Evolutionary conservation across 2,797 vertebrate genomes (phyloP).

Genomic region (Synaphobranchus kaupii): DNA sequence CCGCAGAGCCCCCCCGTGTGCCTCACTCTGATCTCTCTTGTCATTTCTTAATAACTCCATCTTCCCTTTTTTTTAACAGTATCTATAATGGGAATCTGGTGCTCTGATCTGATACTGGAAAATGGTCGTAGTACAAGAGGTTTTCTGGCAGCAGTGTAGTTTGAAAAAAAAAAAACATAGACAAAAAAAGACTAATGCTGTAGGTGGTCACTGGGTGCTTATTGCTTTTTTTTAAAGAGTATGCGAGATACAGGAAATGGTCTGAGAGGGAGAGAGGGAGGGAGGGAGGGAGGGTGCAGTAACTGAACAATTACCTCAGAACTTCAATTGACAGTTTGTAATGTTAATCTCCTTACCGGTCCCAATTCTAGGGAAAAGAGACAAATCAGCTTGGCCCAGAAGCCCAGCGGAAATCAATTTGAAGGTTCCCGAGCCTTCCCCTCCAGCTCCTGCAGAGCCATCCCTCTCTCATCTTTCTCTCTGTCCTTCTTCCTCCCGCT

Average conservation of each 20-base stretch:
- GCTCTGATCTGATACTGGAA: slow-evolving; percentile 38
- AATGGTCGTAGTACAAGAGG: slow-evolving; percentile 14
- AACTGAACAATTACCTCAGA: slow-evolving; percentile 62
- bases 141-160: background rate
- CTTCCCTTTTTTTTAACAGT: background rate
- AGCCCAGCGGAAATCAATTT: slow-evolving; percentile 64
- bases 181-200: background rate
- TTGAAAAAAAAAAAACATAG: background rate
- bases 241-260: slow-evolving; percentile 60
- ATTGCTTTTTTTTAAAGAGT: slow-evolving; percentile 61
- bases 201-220: slow-evolving; percentile 47
- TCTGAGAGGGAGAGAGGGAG: slow-evolving; percentile 27
- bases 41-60: slow-evolving; percentile 36
- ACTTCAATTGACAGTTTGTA: slow-evolving; percentile 73
- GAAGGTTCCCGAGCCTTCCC: slow-evolving; percentile 25
- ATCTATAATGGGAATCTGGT: slow-evolving; percentile 27
- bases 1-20: slow-evolving; percentile 11
- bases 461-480: background rate
- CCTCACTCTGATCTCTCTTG: slow-evolving; percentile 32
- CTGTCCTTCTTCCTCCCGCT: background rate
- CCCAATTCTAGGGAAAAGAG: slow-evolving; percentile 54
- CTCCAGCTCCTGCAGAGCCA: slow-evolving; percentile 26
- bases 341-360: slow-evolving; percentile 64
- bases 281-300: slow-evolving; percentile 43
- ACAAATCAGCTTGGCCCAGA: slow-evolving; percentile 58